Percentiles rank a stretch among this genome's conserved stretches.
phyloP scores from a whole-genome alignment of 2,113 vertebrate species.

The Cynocephalus volans region DNA sequence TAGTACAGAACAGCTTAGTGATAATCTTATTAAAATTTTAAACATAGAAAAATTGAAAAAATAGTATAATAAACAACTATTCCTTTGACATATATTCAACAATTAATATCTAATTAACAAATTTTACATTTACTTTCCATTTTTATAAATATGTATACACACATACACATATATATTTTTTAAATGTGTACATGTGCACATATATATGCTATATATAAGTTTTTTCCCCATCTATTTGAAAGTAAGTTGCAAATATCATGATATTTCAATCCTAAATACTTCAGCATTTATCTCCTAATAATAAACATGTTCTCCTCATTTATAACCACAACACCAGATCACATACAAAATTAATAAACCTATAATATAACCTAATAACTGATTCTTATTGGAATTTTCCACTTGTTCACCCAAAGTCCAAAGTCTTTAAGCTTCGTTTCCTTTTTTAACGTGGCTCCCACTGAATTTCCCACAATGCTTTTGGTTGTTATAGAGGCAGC shows the following conservation, averaged over 20 bases:
- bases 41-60: neutral
- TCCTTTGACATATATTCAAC: neutral
- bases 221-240: neutral
- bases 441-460: neutral
- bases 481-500: neutral
- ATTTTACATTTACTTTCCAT: neutral
- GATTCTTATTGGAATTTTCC: neutral
- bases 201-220: neutral
- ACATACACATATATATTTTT: neutral
- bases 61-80: neutral
- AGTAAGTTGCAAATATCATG: neutral
- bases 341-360: slow-evolving; percentile 22
- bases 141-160: neutral
- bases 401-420: neutral
- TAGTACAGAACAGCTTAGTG: no score
- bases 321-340: neutral
- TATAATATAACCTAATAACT: neutral
- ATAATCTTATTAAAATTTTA: neutral
- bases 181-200: neutral
- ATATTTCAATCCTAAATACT: neutral
- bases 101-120: neutral
- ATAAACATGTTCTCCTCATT: neutral
- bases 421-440: neutral
- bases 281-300: neutral
- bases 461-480: neutral